phyloP scores from a whole-genome alignment of 2,113 vertebrate species.

The Poeciliopsis retropinna region DNA sequence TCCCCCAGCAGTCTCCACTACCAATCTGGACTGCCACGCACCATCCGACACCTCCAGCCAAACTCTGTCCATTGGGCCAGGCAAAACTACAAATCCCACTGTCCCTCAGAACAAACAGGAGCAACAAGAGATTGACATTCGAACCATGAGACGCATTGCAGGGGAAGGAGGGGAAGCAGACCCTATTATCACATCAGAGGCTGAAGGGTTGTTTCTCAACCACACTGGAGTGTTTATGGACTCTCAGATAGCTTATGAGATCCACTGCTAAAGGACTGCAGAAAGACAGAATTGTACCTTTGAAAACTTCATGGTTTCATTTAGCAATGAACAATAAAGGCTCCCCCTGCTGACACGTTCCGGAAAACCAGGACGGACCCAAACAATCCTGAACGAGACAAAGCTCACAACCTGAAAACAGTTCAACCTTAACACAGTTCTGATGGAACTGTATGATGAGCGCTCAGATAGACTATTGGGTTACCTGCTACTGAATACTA shows the following conservation, averaged over 20 bases:
- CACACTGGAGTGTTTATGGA: slow-evolving; percentile 82
- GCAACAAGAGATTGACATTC: slow-evolving; percentile 60
- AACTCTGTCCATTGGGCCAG: slow-evolving; percentile 46
- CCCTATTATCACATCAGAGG: slow-evolving; percentile 74
- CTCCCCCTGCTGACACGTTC: too few relatives aligned
- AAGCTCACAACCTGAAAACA: neutral
- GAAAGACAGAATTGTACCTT: too few relatives aligned
- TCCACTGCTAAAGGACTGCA: slow-evolving; percentile 83
- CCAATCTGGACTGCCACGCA: slow-evolving; percentile 46
- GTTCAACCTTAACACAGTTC: too few relatives aligned
- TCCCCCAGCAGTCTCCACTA: slow-evolving; percentile 60
- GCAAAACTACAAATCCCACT: slow-evolving; percentile 51
- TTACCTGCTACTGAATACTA: too few relatives aligned
- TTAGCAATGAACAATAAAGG: too few relatives aligned
- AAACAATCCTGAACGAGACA: neutral
- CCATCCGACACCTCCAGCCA: slow-evolving; percentile 70
- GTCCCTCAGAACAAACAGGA: slow-evolving; percentile 55
- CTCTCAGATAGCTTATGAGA: slow-evolving; percentile 87
- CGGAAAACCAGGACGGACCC: neutral
- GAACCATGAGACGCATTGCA: slow-evolving; percentile 69
- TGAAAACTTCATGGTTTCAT: too few relatives aligned
- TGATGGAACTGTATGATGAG: neutral
- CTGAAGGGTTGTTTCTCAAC: slow-evolving; percentile 81
- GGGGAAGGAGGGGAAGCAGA: slow-evolving; percentile 79
- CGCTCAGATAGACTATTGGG: neutral